A percentile compares a stretch with the other conserved stretches of the same genome.
Evolutionary conservation across 2,888 invertebrate genomes (phyloP).

Genomic region (Limnephilus lunatus): DNA sequence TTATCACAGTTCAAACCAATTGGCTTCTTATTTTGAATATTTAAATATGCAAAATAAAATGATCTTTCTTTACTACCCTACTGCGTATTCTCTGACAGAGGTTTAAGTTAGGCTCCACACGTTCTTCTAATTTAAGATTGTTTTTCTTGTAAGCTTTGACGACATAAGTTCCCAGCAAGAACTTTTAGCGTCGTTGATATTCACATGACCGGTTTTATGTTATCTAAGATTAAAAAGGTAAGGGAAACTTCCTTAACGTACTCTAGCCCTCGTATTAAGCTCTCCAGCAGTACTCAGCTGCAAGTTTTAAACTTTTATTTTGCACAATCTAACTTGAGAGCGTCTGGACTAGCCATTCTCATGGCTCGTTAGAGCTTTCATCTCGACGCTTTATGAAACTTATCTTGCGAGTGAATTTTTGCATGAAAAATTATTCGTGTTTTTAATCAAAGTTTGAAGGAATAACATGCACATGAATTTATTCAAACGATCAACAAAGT

Average conservation of each 20-base stretch:
- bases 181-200: background rate
- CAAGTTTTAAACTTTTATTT: conserved; percentile 23
- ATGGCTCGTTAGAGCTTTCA: background rate
- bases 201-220: background rate
- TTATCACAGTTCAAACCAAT: too few species aligned
- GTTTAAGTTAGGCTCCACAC: background rate
- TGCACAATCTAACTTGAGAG: conserved; percentile 1
- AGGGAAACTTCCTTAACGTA: background rate
- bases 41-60: too few species aligned
- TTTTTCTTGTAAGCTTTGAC: background rate
- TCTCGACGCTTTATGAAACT: conserved; percentile 6
- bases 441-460: background rate
- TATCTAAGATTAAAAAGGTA: background rate
- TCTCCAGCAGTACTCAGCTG: conserved; percentile 6
- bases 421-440: background rate
- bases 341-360: background rate
- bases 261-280: background rate
- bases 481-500: too few species aligned
- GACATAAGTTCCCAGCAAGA: background rate
- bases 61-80: background rate
- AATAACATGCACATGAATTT: background rate
- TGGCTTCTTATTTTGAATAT: too few species aligned
- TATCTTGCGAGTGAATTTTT: background rate
- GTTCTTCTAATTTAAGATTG: background rate
- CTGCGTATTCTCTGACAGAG: background rate